Conservation (phyloP, 2,113 vertebrate genomes). For the Phoenicopterus ruber region DNA sequence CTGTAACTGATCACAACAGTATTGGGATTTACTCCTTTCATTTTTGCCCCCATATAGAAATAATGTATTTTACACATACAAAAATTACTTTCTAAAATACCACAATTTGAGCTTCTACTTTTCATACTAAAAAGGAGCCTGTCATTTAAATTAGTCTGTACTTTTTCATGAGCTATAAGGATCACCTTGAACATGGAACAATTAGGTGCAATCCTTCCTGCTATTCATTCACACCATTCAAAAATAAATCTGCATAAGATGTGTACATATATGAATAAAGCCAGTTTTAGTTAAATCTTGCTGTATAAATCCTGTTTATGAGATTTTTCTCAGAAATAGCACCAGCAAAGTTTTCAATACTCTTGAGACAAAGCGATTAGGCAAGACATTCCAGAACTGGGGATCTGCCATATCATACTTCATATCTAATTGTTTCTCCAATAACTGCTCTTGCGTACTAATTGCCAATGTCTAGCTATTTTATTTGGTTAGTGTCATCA, state of each 20-base stretch:
- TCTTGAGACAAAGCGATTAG: not conserved
- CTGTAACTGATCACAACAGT: not conserved
- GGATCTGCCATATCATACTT: not conserved
- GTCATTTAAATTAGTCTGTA: not conserved
- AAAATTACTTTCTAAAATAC: not conserved
- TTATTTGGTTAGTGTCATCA: not conserved
- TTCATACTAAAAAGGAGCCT: not conserved
- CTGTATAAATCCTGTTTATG: not conserved
- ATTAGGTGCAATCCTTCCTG: not conserved
- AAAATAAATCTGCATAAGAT: not conserved
- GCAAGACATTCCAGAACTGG: not conserved
- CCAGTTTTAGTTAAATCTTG: not conserved
- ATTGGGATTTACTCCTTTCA: not conserved
- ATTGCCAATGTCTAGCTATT: not conserved
- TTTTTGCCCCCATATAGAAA: not conserved
- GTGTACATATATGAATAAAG: not conserved
- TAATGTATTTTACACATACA: not conserved
- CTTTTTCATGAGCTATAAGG: not conserved
- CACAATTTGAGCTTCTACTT: not conserved
- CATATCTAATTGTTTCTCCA: slow-evolving; percentile 12
- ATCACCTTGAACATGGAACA: not conserved
- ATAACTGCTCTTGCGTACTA: not conserved
- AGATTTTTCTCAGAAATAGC: not conserved
- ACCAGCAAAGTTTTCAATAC: not conserved
- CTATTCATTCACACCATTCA: not conserved